Evolutionary conservation across 1,140 invertebrate genomes (phyloP), one percentile per base, ranked within the genome.

Genomic region (Sitobion miscanthi): DNA sequence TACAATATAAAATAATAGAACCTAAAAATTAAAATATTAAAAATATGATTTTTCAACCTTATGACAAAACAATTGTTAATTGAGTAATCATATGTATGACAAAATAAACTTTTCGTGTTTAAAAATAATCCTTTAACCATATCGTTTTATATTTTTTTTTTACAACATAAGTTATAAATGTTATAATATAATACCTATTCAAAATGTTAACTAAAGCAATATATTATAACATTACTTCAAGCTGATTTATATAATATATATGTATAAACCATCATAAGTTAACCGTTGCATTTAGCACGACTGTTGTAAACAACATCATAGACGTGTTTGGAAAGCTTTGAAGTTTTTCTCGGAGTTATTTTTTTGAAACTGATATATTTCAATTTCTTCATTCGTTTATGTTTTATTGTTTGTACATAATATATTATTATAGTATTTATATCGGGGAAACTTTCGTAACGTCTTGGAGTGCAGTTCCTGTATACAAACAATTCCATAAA

Each of bases 401-500:
- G 14, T 77, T 77, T n/a, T 35, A 77, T 77, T n/a, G n/a, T 77
- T n/a, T 77, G n/a, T 77, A 20, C 17, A 54, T 54, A 7, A 17
- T 52, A 52, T 17, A 17, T 42, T 42, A 42, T 42, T 23, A 77
- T 35, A 77, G 14, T 30, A 77, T 77, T 77, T 35, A 77, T 77
- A 17, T 23, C 21, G 35, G 35, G 6, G 20, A 83, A 83, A 38
- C 77, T 83, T 38, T 47, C 85, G 45, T 86, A 17, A 42, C 42
- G 42, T 86, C 42, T 45, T 17, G 20, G 25, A 86, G 11, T 54
- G 49, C 38, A 54, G 87, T 38, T 54, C 45, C 49, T 90, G 88
- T 30, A 62, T 42, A 62, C 38, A 69, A 90, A 90, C 25, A 90
- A 21, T 69, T 90, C 57, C 52, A 57, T 42, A 90, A 90, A 69